Percentiles rank a stretch among this genome's conserved stretches.
phyloP scores from a whole-genome alignment of 1,140 invertebrate species.

The Sesamia nonagrioides region DNA sequence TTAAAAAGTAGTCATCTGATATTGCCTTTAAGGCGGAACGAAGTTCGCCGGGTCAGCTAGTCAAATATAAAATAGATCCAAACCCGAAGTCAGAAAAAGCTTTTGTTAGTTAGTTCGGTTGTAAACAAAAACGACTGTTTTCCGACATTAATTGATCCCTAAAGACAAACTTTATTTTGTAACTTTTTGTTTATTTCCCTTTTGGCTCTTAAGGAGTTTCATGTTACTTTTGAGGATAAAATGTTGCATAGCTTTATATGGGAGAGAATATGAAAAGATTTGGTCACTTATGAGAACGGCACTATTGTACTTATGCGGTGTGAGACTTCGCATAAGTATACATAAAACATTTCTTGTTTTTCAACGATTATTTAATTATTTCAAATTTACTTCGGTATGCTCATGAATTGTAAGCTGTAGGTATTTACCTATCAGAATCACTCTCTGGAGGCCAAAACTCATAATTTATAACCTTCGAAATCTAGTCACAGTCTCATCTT shows the following conservation, averaged over 20 bases:
- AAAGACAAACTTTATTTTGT: conserved; percentile 2
- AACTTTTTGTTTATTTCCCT: conserved; percentile 32
- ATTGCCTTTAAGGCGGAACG: too few species aligned
- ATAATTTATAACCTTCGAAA: too few species aligned
- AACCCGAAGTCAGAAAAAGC: background rate
- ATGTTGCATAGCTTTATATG: background rate
- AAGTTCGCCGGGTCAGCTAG: too few species aligned
- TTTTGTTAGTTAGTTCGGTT: background rate
- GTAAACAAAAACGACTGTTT: background rate
- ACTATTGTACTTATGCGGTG: background rate
- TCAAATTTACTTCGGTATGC: too few species aligned
- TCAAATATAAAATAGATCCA: background rate
- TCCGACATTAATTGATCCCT: background rate
- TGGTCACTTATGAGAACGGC: background rate
- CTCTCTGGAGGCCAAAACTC: too few species aligned
- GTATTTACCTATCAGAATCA: too few species aligned
- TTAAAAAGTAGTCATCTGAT: too few species aligned
- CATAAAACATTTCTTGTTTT: too few species aligned
- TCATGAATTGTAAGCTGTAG: too few species aligned
- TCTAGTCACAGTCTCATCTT: too few species aligned
- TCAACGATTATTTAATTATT: too few species aligned
- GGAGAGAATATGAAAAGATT: background rate
- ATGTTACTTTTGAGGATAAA: conserved; percentile 19
- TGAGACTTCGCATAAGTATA: too few species aligned
- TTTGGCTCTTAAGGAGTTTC: background rate